Conservation (phyloP, 2,113 vertebrate species). For the Urocynchramus pylzowi region DNA sequence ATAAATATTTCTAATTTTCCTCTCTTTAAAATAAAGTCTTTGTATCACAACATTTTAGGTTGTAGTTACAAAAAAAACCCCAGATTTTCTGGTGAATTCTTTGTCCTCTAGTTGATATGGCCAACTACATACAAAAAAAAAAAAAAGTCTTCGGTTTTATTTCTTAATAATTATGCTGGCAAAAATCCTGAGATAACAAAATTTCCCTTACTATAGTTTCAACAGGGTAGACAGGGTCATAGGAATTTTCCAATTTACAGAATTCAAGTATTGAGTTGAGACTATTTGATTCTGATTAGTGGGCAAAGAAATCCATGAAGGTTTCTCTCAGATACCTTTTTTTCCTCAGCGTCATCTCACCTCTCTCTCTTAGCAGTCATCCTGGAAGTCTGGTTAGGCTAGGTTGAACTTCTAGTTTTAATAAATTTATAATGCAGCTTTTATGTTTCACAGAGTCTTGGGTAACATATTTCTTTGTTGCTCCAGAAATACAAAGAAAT, state of each 20-base stretch:
- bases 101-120: neutral
- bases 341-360: neutral
- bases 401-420: neutral
- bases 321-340: neutral
- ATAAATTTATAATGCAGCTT: neutral
- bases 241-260: neutral
- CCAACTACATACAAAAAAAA: accelerated
- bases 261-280: neutral
- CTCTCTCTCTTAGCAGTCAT: neutral
- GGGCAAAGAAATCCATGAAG: neutral
- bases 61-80: neutral
- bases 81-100: neutral
- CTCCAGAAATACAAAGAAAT: neutral
- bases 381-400: neutral
- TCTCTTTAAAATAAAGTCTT: neutral
- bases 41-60: neutral
- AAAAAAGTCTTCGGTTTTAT: neutral
- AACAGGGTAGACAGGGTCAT: neutral
- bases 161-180: neutral
- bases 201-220: neutral
- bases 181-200: neutral
- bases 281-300: neutral
- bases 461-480: neutral
- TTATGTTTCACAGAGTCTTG: neutral
- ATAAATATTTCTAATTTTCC: neutral